Percentiles rank a stretch among this genome's conserved stretches.
Conservation (phyloP, 2,888 invertebrate species). For the Terebella lapidaria region DNA sequence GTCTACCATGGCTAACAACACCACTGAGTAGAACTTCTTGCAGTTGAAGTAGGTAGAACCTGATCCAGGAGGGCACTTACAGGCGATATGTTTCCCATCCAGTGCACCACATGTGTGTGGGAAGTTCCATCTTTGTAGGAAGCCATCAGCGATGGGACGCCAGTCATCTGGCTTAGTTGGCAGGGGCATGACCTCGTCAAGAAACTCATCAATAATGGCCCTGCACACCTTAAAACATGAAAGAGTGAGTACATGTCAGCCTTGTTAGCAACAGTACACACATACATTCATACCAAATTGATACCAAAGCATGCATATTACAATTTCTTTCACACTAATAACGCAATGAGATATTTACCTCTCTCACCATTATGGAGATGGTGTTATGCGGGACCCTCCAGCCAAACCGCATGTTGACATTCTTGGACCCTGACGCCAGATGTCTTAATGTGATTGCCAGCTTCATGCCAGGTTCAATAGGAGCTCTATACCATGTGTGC, state of each 20-base stretch:
- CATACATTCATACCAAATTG: too few relatives aligned
- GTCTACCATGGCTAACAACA: conserved; percentile 1
- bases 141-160: conserved; percentile 6
- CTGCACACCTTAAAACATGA: too few relatives aligned
- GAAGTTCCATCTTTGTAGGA: conserved; percentile 10
- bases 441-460: conserved; percentile 7
- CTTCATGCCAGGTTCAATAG: conserved; percentile 9
- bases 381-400: conserved; percentile 27
- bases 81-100: conserved; percentile 11
- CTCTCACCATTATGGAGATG: conserved; percentile 19
- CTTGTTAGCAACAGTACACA: too few relatives aligned
- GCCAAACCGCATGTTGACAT: conserved; percentile 19
- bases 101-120: conserved; percentile 13
- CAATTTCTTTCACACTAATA: too few relatives aligned
- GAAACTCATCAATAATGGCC: conserved; percentile 22
- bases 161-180: conserved; percentile 20
- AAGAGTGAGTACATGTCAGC: too few relatives aligned
- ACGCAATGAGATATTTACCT: too few relatives aligned
- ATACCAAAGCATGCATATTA: too few relatives aligned
- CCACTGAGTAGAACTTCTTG: not conserved
- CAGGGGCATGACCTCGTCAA: conserved; percentile 6
- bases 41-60: not conserved
- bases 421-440: conserved; percentile 12
- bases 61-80: not conserved
- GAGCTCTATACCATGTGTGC: conserved; percentile 18